A percentile compares a stretch with the other conserved stretches of the same genome.
These are phyloP conservation scores for Apteryx mantelli DNA, from an alignment of 2,113 vertebrate genomes.

Conservation along the genomic window DNA sequence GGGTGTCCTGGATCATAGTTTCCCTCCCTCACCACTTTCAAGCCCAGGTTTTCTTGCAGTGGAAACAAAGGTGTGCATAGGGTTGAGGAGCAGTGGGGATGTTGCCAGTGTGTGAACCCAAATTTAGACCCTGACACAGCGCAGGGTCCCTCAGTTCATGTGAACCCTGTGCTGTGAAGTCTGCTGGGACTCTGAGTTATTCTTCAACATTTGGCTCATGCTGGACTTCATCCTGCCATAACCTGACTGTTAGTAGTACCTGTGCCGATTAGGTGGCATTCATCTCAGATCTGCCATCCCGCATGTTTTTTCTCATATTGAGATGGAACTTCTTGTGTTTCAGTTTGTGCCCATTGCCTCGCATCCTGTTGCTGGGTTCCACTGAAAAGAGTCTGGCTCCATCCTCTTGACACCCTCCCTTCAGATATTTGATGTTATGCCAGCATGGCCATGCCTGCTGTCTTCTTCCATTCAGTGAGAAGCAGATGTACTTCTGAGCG, in stretches of 20 bases:
- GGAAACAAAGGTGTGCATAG: neutral
- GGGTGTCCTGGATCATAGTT: neutral
- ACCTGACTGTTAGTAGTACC: neutral
- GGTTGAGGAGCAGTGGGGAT: neutral
- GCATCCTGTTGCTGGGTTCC: too few relatives aligned
- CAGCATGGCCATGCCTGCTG: neutral
- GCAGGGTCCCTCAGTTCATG: neutral
- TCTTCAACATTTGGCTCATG: neutral
- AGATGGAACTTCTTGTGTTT: too few relatives aligned
- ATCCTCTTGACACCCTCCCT: too few relatives aligned
- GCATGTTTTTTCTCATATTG: too few relatives aligned
- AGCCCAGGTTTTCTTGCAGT: neutral
- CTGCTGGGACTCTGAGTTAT: neutral
- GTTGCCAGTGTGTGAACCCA: neutral
- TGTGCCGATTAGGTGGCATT: neutral
- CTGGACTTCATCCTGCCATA: neutral
- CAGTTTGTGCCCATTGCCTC: too few relatives aligned
- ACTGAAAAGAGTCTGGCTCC: too few relatives aligned
- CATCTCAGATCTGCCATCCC: neutral
- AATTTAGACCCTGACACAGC: neutral
- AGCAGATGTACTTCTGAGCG: neutral
- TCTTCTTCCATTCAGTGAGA: neutral
- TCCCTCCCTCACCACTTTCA: neutral
- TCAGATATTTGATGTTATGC: neutral
- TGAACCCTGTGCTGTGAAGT: neutral